These are phyloP conservation scores for Stomatorhinus ivindoensis DNA, from an alignment of 2,113 vertebrate species.

Conservation along the genomic window DNA sequence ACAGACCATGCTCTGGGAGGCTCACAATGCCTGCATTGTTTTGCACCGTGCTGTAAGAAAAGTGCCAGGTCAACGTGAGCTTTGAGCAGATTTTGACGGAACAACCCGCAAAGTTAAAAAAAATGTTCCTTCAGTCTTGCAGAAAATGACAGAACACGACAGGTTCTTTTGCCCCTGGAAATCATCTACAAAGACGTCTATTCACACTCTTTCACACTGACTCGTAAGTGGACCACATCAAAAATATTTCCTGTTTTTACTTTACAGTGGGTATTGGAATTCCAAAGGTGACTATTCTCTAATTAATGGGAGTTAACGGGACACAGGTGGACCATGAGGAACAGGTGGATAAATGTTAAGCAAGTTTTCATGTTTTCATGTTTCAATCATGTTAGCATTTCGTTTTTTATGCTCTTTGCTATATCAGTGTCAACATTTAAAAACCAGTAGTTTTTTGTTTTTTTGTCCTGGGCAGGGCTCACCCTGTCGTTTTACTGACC, in stretches of 20 bases:
- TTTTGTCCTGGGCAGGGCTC: not conserved
- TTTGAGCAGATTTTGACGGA: conserved; percentile 30
- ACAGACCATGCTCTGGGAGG: conserved; percentile 19
- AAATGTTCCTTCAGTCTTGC: not conserved
- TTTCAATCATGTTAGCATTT: not conserved
- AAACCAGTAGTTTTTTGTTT: not conserved
- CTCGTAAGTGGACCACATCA: not conserved
- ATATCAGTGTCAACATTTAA: not conserved
- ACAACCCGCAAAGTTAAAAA: conserved; percentile 4
- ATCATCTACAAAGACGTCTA: not conserved
- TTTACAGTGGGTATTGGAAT: not conserved
- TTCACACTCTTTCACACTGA: not conserved
- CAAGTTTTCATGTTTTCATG: not conserved
- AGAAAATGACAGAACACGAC: not conserved
- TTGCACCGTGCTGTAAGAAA: conserved; percentile 21
- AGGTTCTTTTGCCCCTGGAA: not conserved
- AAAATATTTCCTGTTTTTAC: not conserved
- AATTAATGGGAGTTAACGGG: not conserved
- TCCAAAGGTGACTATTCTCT: not conserved
- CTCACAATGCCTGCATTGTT: conserved; percentile 51
- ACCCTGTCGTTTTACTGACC: no score
- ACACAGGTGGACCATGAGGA: not conserved
- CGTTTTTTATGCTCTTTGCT: not conserved
- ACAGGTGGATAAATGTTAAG: not conserved
- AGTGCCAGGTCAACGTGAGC: conserved; percentile 14